Conservation (phyloP, 92 coral and sea anemone species). For the Micromussa lordhowensis region DNA sequence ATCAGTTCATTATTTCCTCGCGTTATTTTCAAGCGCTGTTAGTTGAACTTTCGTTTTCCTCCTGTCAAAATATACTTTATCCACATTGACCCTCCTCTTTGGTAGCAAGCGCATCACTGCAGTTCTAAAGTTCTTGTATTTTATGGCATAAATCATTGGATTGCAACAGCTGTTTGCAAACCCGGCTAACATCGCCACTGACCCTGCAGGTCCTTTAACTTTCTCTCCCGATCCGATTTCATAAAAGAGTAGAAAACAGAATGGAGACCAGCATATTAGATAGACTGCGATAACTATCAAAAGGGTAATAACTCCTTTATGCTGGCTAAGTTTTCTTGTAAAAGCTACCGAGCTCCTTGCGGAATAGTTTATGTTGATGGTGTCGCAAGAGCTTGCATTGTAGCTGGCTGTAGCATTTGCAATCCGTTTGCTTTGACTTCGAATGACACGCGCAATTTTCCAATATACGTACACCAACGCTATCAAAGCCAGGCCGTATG, state of each 20-base stretch:
- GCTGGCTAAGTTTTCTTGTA: conserved; percentile 22
- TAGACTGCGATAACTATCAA: conserved; percentile 71
- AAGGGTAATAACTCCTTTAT: conserved; percentile 73
- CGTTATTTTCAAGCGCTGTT: not conserved
- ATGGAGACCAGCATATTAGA: conserved; percentile 88
- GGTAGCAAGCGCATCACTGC: conserved; percentile 34
- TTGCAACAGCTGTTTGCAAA: conserved; percentile 86
- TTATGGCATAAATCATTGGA: conserved; percentile 81
- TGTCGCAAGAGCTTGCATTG: not conserved
- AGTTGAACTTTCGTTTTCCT: not conserved
- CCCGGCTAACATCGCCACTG: conserved; percentile 79
- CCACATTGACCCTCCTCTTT: not conserved
- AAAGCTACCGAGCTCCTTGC: not conserved
- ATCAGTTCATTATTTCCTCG: not conserved
- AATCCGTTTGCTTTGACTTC: conserved; percentile 51
- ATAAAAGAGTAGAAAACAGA: conserved; percentile 76
- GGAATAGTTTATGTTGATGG: not conserved
- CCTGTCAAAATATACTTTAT: not conserved
- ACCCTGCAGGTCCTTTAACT: conserved; percentile 52
- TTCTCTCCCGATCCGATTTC: conserved; percentile 75
- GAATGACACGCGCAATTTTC: conserved; percentile 66
- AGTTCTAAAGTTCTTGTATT: conserved; percentile 70
- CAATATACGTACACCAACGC: conserved; percentile 75
- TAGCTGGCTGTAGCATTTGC: not conserved
- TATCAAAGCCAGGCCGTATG: conserved; percentile 80